Conservation (phyloP, 2,888 invertebrate genomes). For the Clusia tigrina region DNA sequence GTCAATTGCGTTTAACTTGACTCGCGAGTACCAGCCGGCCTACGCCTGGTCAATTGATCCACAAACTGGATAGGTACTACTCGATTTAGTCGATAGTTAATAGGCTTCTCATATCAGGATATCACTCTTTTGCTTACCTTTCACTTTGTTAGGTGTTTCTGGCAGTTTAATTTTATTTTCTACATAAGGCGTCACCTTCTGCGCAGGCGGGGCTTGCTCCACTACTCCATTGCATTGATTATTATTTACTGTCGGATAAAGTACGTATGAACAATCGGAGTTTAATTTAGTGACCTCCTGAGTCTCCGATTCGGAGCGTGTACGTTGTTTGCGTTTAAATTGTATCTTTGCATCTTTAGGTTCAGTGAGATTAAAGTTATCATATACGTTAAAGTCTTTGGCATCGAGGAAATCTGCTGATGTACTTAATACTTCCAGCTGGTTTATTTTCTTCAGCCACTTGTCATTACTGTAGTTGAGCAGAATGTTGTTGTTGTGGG, state of each 20-base stretch:
- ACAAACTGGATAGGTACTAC: no score
- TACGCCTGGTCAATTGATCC: no score
- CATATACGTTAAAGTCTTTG: slow-evolving; percentile 32
- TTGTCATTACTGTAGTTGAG: slow-evolving; percentile 35
- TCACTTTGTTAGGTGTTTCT: slow-evolving; percentile 44
- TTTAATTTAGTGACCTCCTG: slow-evolving; percentile 22
- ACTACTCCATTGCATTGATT: slow-evolving; percentile 31
- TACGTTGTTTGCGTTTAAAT: slow-evolving; percentile 44
- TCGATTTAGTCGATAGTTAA: no score
- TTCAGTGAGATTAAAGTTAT: slow-evolving; percentile 27
- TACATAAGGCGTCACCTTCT: background rate
- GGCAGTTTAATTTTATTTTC: slow-evolving; percentile 28
- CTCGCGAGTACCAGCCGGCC: no score
- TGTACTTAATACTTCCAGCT: no score
- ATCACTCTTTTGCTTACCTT: slow-evolving; percentile 16
- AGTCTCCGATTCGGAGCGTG: slow-evolving; percentile 43
- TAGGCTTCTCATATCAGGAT: no score
- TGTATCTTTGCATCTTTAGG: slow-evolving; percentile 32
- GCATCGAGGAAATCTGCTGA: slow-evolving; percentile 32
- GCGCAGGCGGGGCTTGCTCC: slow-evolving; percentile 34
- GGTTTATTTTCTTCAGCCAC: slow-evolving; percentile 38
- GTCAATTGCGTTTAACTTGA: no score
- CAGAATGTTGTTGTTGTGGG: slow-evolving; percentile 42
- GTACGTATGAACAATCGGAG: slow-evolving; percentile 22
- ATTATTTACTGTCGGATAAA: background rate